Conservation (phyloP, 1,140 invertebrate genomes). For the Achroia grisella region DNA sequence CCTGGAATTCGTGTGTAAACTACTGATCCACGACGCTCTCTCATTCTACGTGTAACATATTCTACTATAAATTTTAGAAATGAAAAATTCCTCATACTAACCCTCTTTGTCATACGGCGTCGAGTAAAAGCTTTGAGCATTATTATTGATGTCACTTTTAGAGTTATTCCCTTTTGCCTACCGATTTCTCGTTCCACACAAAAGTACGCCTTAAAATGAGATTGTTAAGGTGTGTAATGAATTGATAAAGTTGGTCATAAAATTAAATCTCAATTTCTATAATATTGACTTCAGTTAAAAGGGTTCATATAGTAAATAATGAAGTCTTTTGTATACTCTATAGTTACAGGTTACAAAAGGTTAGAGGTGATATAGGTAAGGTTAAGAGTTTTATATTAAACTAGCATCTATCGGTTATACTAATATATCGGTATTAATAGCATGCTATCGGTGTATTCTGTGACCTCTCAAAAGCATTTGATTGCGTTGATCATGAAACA, state of each 20-base stretch:
- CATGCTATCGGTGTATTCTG: too few relatives aligned
- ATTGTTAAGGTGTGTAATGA: neutral
- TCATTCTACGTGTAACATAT: slow-evolving; percentile 1
- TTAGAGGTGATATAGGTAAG: too few relatives aligned
- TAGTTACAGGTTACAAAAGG: too few relatives aligned
- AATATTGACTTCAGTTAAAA: neutral
- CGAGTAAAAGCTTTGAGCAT: slow-evolving; percentile 8
- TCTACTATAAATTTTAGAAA: slow-evolving; percentile 6
- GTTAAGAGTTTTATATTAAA: too few relatives aligned
- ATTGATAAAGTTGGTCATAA: neutral
- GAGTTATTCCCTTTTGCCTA: neutral
- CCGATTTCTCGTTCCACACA: neutral
- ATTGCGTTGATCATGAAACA: too few relatives aligned
- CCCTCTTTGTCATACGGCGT: slow-evolving; percentile 10
- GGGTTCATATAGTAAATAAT: slow-evolving; percentile 1
- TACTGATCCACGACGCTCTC: too few relatives aligned
- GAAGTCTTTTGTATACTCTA: neutral
- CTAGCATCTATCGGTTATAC: too few relatives aligned
- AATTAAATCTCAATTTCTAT: neutral
- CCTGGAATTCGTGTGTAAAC: too few relatives aligned
- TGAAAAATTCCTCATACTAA: slow-evolving; percentile 3
- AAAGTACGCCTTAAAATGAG: neutral
- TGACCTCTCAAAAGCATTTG: too few relatives aligned
- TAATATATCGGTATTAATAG: too few relatives aligned
- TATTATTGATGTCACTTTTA: slow-evolving; percentile 11